Base-by-base conservation (phyloP, 2,888 invertebrate genomes). In the Drosophila lutescens region DNA sequence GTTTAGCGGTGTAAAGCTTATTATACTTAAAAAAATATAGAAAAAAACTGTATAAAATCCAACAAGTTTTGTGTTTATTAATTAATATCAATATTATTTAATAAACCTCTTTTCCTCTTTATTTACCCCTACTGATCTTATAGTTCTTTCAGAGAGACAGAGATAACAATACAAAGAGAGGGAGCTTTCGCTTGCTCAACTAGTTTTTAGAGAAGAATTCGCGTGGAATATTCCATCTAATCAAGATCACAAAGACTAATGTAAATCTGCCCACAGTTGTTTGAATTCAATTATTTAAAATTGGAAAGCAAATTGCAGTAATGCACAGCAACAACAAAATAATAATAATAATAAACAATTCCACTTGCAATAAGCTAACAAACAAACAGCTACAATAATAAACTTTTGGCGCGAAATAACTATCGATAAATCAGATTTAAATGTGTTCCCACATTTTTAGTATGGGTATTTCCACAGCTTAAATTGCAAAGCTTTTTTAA, bases 191-290 rank as follows among this genome's bases (percentile, higher is more conserved):
- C 44, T 38, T 15, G 40, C 17, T 26, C 54, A 44, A 54, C 13
- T 57, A 60, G 53, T 65, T 67, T 54, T 20, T 40, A 36, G 23
- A 50, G 13, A 9, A 17, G n/a, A 53, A 50, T 15, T 56, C 9
- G 20, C 10, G 56, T 58, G 67, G 69, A 75, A 81, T 70, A 60
- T 70, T 77, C 56, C 70, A 67, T 23, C 44, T 26, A 56, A 43
- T 49, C 20, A 53, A 46, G 47, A 20, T 15, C 62, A 62, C 44
- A 5, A 9, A 17, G 10, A 34, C 32, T 12, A 7, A 34, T 26
- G 41, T 32, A 53, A 15, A 3, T 3, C 38, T 38, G 10, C 32
- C 50, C 4, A 2, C 62, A 51, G 10, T 4, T 40, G 32, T 34
- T 26, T 9, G 10, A 26, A 32, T 34, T 32, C 12, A 53, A 26